Conservation (phyloP, 1,140 invertebrate species). For the Diprion similis region DNA sequence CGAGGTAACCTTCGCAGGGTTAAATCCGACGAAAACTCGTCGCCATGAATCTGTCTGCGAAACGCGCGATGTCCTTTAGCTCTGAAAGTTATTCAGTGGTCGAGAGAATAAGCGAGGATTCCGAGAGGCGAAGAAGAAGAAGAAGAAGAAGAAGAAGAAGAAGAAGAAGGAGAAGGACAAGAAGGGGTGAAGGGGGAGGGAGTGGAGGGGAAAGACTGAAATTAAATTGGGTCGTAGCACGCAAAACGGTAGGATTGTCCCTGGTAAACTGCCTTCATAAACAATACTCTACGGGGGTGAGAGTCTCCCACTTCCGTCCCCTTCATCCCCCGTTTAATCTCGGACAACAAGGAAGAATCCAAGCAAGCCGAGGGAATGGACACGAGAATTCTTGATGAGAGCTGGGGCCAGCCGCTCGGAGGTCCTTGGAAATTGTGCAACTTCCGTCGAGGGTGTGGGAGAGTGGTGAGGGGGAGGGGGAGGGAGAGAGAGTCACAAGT, state of each 20-base stretch:
- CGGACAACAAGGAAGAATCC: neutral
- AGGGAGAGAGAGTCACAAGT: neutral
- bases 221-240: neutral
- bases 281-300: neutral
- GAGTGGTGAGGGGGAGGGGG: neutral
- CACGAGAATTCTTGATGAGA: too few species aligned
- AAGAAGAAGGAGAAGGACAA: neutral
- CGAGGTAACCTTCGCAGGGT: too few species aligned
- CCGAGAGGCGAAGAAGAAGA: too few species aligned
- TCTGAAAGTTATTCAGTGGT: too few species aligned
- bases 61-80: too few species aligned
- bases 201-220: neutral
- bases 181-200: too few species aligned
- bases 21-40: too few species aligned
- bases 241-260: neutral
- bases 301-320: too few species aligned
- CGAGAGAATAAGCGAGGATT: too few species aligned
- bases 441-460: slow-evolving; percentile 17
- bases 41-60: too few species aligned
- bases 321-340: neutral
- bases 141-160: neutral
- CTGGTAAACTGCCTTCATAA: slow-evolving; percentile 2
- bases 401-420: too few species aligned
- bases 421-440: neutral
- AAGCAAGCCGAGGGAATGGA: too few species aligned